Conservation (phyloP, 2,797 vertebrate species). For the Platalea minor region DNA sequence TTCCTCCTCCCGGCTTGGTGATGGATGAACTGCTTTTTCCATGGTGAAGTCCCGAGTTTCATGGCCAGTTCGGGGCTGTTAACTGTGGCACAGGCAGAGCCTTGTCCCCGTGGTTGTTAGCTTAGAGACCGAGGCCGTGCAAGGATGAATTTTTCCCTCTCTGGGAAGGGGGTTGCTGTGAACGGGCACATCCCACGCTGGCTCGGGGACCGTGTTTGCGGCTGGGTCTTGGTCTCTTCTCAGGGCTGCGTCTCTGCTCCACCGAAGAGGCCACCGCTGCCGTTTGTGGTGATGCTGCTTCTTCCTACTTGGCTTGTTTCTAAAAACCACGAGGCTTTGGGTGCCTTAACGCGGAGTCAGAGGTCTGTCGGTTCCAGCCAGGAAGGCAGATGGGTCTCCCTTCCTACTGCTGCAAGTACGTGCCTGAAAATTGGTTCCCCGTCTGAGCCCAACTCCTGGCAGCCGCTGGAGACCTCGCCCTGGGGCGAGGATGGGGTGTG, state of each 20-base stretch:
- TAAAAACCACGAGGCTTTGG: not conserved
- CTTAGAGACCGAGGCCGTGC: not conserved
- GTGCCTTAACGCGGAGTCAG: not conserved
- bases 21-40: not conserved
- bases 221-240: not conserved
- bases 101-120: not conserved
- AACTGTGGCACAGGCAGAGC: not conserved
- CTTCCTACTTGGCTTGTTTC: not conserved
- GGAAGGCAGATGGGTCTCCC: not conserved
- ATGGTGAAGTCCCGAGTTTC: not conserved
- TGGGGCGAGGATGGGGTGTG: not conserved
- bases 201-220: not conserved
- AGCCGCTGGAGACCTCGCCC: not conserved
- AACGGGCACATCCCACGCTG: not conserved
- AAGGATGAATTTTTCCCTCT: not conserved
- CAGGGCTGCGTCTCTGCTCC: not conserved
- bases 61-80: accelerated
- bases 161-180: not conserved
- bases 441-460: not conserved
- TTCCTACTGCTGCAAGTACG: accelerated
- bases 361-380: not conserved
- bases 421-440: not conserved
- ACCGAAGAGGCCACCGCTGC: not conserved
- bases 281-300: not conserved
- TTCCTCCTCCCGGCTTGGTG: not conserved